Evolutionary conservation across 2,113 vertebrate genomes (phyloP).

Genomic region (Phyllostomus discolor): DNA sequence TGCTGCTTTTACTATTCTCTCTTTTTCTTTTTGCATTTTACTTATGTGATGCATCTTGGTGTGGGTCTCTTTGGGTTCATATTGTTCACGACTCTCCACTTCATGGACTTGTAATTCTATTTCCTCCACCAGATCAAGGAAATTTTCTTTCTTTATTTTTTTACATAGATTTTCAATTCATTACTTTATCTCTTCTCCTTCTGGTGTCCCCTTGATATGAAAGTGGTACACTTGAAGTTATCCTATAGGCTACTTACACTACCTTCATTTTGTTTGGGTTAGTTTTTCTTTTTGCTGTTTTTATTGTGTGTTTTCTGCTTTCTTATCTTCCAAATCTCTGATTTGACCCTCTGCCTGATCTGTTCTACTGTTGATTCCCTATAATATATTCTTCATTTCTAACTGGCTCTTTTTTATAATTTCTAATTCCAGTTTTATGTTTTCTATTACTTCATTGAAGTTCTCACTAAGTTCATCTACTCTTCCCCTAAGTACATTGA

Average conservation of each 20-base stretch:
- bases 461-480: neutral
- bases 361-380: too few relatives aligned
- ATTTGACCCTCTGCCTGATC: too few relatives aligned
- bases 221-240: too few relatives aligned
- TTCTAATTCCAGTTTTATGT: neutral
- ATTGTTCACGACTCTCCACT: neutral
- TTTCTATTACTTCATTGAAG: neutral
- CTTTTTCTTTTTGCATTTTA: neutral
- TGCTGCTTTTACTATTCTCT: neutral
- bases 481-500: neutral
- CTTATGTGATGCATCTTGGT: neutral
- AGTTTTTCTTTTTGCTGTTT: too few relatives aligned
- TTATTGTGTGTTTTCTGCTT: too few relatives aligned
- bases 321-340: too few relatives aligned
- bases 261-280: too few relatives aligned
- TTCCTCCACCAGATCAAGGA: too few relatives aligned
- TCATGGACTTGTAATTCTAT: neutral
- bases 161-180: neutral
- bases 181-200: too few relatives aligned
- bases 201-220: too few relatives aligned
- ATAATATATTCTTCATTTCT: neutral
- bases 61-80: neutral
- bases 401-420: neutral
- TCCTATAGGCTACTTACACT: too few relatives aligned
- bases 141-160: too few relatives aligned